Evolutionary conservation across 2,113 vertebrate genomes (phyloP).

Genomic region (Lasiurus cinereus): DNA sequence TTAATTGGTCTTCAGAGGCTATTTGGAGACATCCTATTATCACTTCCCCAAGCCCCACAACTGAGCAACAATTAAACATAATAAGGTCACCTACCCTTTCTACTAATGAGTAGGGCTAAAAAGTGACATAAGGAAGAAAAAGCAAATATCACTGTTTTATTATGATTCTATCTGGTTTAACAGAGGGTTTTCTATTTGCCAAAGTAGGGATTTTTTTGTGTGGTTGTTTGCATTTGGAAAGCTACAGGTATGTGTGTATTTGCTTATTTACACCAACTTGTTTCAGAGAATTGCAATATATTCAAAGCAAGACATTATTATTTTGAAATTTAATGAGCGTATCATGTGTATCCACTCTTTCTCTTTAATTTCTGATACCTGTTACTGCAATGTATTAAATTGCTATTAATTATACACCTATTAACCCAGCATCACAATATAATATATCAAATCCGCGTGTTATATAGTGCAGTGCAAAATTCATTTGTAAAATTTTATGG

Average conservation of each 20-base stretch:
- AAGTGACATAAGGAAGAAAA: conserved; percentile 16
- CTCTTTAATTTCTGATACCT: conserved; percentile 1
- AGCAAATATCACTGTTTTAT: background rate
- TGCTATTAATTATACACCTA: background rate
- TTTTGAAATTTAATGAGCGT: background rate
- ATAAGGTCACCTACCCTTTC: conserved; percentile 78
- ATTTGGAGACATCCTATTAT: conserved; percentile 81
- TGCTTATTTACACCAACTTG: background rate
- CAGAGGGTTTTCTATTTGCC: conserved; percentile 1
- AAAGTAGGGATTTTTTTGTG: background rate
- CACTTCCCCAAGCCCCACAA: conserved; percentile 63
- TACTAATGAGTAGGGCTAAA: conserved; percentile 63
- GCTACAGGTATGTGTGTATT: background rate
- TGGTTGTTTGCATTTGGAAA: background rate
- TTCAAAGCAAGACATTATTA: background rate
- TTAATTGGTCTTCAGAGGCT: conserved; percentile 87
- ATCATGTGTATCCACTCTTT: background rate
- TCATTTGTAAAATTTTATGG: background rate
- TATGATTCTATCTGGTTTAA: conserved; percentile 53
- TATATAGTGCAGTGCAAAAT: background rate
- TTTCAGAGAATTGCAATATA: background rate
- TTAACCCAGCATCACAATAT: background rate
- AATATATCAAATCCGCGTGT: background rate
- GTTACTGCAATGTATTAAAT: background rate
- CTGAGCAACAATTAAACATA: conserved; percentile 58